phyloP scores from a whole-genome alignment of 2,797 vertebrate species.

The Anguilla anguilla region DNA sequence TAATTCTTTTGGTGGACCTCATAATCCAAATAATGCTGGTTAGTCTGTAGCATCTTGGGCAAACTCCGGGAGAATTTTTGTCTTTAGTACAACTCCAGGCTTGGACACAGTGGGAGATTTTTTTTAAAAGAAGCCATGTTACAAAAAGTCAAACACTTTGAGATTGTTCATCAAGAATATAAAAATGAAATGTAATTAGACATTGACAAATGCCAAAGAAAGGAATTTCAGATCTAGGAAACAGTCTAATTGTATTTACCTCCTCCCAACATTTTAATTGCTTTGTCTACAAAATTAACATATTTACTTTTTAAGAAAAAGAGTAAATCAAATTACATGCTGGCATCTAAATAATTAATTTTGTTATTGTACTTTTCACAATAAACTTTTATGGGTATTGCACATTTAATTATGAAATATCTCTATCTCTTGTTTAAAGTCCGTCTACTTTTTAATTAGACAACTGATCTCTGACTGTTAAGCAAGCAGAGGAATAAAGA shows the following conservation, averaged over 20 bases:
- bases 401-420: neutral
- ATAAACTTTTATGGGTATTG: neutral
- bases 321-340: neutral
- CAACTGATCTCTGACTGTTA: neutral
- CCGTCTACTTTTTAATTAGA: neutral
- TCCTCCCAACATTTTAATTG: neutral
- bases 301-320: neutral
- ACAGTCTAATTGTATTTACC: neutral
- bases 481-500: neutral
- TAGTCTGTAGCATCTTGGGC: constrained; percentile 3
- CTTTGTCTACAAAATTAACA: neutral
- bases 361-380: neutral
- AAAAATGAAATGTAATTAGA: constrained; percentile 18
- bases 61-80: constrained; percentile 9
- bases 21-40: neutral
- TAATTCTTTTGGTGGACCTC: constrained; percentile 21
- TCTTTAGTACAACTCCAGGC: neutral
- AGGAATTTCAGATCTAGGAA: neutral
- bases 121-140: constrained; percentile 24
- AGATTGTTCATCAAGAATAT: constrained; percentile 10
- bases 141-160: constrained; percentile 34
- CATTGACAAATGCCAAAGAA: constrained; percentile 30
- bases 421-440: neutral
- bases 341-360: neutral
- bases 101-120: neutral